Base-by-base conservation (phyloP, 37 sponge, comb jelly and placozoan species). In the Eunapius fragilis region DNA sequence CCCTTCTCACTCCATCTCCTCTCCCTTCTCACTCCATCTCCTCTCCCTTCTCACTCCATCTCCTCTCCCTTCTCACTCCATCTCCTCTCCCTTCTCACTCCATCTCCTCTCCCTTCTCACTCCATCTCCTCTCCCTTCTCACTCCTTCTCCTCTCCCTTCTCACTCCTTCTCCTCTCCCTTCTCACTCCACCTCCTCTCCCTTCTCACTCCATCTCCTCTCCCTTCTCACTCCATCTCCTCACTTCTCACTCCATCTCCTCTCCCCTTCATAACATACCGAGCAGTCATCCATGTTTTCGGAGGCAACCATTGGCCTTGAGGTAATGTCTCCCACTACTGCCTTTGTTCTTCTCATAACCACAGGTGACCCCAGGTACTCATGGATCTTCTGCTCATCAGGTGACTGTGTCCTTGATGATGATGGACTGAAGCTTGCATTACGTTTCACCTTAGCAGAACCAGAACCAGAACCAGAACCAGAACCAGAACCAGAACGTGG, bases 371-470 rank as follows among this genome's bases (percentile, higher is more conserved):
- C 73, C 25, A 72, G 30, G 28, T 45, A 37, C 79, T 78, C 37
- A 0, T 37, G 25, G 6, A 76, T 35, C 25, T 35, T 58, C 22
- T 26, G 25, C 9, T 28, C 32, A 11, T 82, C 88, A 3, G 83
- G 88, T 10, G 88, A 88, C 27, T 77, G 36, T 26, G 45, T 82
- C n/a, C 88, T 36, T 69, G 83, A 77, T 19, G 70, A 83, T 38
- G 88, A 83, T 25, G 83, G 83, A 82, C 78, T 87, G 76, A 75
- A 73, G 36, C 70, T 69, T 0, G 14, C 80, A 5, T 17, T 32
- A 23, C 71, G 34, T 31, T 69, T 33, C 34, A 37, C 88, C 76
- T 41, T 32, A 3, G 45, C 72, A 17, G 30, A 67, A 30, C 71
- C 82, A 38, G 72, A 37, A 2, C 22, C 14, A 22, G n/a, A n/a